Evolutionary conservation across 2,113 vertebrate genomes (phyloP).

Genomic region (Pseudorectes ferrugineus): DNA sequence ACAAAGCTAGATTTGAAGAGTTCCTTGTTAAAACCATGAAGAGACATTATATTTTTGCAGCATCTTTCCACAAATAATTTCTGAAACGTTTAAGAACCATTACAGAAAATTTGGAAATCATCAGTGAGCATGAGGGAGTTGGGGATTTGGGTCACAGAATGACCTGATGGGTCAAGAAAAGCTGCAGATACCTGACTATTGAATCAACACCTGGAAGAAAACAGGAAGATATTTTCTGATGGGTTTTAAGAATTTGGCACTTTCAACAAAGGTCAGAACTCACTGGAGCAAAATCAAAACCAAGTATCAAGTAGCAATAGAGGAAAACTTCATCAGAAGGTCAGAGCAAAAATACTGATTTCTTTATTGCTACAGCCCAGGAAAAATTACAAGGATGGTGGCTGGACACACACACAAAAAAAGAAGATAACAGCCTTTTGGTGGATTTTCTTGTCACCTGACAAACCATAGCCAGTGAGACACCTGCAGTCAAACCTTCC

Average conservation of each 20-base stretch:
- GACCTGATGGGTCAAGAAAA: not conserved
- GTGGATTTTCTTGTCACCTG: not conserved
- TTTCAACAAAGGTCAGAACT: not conserved
- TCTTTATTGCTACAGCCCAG: not conserved
- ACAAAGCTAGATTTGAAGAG: not conserved
- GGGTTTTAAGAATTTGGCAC: not conserved
- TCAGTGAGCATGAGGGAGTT: accelerated
- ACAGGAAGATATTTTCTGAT: not conserved
- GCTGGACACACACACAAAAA: not conserved
- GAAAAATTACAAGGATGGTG: not conserved
- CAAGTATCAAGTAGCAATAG: accelerated
- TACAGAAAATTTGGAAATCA: not conserved
- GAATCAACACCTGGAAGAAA: not conserved
- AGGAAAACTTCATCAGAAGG: not conserved
- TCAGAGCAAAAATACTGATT: not conserved
- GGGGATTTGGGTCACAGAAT: not conserved
- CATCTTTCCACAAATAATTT: not conserved
- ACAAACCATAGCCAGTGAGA: not conserved
- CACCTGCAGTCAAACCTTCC: not conserved
- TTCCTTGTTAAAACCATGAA: not conserved
- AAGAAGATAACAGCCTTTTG: not conserved
- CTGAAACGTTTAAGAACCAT: not conserved
- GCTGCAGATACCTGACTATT: not conserved
- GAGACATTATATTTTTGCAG: not conserved
- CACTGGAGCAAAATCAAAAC: not conserved